These are phyloP conservation scores for Loripinus fragilis DNA, from an alignment of 2,888 invertebrate species.

Conservation along the genomic window DNA sequence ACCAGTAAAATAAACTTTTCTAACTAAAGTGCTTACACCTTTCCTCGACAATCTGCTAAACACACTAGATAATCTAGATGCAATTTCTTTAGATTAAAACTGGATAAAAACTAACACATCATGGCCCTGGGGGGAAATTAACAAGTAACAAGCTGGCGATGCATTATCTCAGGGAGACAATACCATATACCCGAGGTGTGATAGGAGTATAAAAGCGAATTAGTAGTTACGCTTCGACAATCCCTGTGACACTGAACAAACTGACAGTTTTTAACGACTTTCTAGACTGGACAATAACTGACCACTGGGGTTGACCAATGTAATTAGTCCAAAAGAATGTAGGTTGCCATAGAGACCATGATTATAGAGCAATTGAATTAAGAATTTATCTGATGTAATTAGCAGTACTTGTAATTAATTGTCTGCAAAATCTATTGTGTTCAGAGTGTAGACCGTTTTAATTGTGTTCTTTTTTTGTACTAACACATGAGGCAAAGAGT, in stretches of 20 bases:
- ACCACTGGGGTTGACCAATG: slow-evolving; percentile 50
- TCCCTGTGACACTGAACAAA: slow-evolving; percentile 4
- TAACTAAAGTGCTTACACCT: slow-evolving; percentile 1
- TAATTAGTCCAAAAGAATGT: slow-evolving; percentile 63
- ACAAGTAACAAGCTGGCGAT: background rate
- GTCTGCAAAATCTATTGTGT: background rate
- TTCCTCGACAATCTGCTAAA: background rate
- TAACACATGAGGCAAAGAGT: too few species aligned
- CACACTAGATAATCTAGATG: background rate
- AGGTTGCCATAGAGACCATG: slow-evolving; percentile 57
- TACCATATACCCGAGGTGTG: slow-evolving; percentile 1
- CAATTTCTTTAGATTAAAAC: slow-evolving; percentile 7
- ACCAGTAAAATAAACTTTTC: background rate
- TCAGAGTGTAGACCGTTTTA: background rate
- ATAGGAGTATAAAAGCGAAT: slow-evolving; percentile 15
- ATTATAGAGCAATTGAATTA: slow-evolving; percentile 60
- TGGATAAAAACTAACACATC: slow-evolving; percentile 8
- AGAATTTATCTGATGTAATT: slow-evolving; percentile 62
- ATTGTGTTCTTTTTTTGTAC: slow-evolving; percentile 17
- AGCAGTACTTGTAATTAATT: slow-evolving; percentile 39
- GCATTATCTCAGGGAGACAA: slow-evolving; percentile 2
- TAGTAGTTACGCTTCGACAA: slow-evolving; percentile 22
- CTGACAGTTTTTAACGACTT: slow-evolving; percentile 50
- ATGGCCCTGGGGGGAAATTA: slow-evolving; percentile 5
- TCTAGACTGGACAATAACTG: slow-evolving; percentile 56